Conservation (phyloP, 2,797 vertebrate species). For the Onychomys torridus region DNA sequence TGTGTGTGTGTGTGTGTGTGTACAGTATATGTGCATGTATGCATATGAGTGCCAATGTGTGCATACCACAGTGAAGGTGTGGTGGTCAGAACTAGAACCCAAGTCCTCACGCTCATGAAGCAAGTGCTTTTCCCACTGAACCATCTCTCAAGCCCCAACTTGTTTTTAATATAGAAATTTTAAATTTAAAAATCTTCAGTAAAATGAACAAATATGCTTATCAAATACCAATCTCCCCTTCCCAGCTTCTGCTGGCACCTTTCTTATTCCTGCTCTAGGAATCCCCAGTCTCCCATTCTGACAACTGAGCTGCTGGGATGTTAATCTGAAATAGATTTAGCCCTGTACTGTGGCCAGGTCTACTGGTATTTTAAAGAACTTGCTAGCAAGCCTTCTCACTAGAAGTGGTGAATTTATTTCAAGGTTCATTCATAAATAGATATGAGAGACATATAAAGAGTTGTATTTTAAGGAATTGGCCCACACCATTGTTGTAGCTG, state of each 20-base stretch:
- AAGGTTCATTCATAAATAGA: conserved; percentile 15
- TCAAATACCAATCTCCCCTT: neutral
- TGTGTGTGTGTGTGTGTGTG: neutral
- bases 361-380: conserved; percentile 35
- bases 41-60: neutral
- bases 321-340: neutral
- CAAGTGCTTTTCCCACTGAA: neutral
- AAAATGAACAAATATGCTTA: neutral
- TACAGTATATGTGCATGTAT: neutral
- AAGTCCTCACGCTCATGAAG: neutral
- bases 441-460: neutral
- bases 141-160: neutral
- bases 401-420: neutral
- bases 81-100: neutral
- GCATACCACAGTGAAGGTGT: neutral
- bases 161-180: neutral
- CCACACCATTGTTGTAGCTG: neutral
- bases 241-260: neutral
- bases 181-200: neutral
- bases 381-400: conserved; percentile 8
- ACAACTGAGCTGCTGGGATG: neutral
- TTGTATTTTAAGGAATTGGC: conserved; percentile 14
- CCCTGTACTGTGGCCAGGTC: neutral
- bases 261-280: neutral
- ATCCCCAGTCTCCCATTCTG: neutral